Percentiles rank a stretch among this genome's conserved stretches.
Conservation (phyloP, 2,113 vertebrate species). For the Balaeniceps rex region DNA sequence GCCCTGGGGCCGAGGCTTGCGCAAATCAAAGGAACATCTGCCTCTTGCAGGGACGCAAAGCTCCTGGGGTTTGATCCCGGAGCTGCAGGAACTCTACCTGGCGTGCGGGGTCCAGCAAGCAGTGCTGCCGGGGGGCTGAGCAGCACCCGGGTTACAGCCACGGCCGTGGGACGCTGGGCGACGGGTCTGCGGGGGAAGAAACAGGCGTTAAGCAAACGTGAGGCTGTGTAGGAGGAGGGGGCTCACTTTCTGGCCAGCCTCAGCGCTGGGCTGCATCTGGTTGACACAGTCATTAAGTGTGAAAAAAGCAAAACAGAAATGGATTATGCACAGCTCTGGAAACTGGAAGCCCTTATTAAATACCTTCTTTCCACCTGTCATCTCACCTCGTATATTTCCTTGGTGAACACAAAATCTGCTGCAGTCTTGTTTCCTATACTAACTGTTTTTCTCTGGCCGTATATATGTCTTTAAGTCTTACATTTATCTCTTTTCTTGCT, state of each 20-base stretch:
- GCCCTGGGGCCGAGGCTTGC: not conserved
- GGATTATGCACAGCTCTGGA: not conserved
- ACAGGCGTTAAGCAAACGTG: fast-evolving
- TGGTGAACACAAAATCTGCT: not conserved
- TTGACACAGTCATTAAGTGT: not conserved
- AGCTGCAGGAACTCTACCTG: not conserved
- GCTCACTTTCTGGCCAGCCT: not conserved
- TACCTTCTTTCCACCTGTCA: not conserved
- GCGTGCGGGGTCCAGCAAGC: not conserved
- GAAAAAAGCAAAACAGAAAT: not conserved
- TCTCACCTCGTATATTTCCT: not conserved
- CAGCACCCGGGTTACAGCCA: not conserved
- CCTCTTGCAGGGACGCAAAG: fast-evolving
- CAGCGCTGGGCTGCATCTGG: not conserved
- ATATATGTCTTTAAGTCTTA: not conserved
- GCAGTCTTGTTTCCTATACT: not conserved
- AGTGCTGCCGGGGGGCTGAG: not conserved
- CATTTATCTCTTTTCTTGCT: not conserved
- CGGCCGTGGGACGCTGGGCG: not conserved
- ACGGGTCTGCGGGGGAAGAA: not conserved
- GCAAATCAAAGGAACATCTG: fast-evolving
- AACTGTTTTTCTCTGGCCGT: not conserved
- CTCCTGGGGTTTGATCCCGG: fast-evolving
- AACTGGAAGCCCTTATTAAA: not conserved
- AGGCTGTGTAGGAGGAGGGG: fast-evolving